Base-by-base conservation (phyloP, 1,140 invertebrate species). In the Aphidius gifuensis region DNA sequence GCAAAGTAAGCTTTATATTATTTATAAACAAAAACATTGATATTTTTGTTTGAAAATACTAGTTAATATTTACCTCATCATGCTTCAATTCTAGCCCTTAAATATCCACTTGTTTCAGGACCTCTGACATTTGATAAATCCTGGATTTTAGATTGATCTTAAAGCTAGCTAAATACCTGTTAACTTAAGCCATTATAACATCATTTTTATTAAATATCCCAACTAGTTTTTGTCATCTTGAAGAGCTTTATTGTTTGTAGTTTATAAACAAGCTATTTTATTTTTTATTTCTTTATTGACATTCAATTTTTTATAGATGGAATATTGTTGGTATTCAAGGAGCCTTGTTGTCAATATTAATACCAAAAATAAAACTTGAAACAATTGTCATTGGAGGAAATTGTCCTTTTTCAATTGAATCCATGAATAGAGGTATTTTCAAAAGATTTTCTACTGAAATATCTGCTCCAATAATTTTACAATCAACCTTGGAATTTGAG, bases 321-420 rank as follows among this genome's bases (percentile, higher is more conserved):
- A 88, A 90, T 74, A 79, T 91, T 63, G 68, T 94, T 48, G 94
- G 94, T 3, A 72, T 94, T 46, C 89, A 92, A 78, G 95, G 95
- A 46, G 85, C 90, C 7, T 75, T 96, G 38, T 73, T 96, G 51
- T 86, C 86, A 66, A 72, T 87, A 47, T 78, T 96, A 23, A 77
- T 96, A 55, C 71, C 84, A 62, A 86, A 88, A 21, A 85, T 97
- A 69, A 88, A 86, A 75, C 81, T 97, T 4, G 75, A 80, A 51
- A 84, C 85, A 42, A 84, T 94, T 56, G 86, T 88, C 54, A 86
- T 96, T 74, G 90, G 88, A 60, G 88, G 85, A 8, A 80, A 76
- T 21, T 84, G 85, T 65, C 87, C 88, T 46, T 92, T 84, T 76
- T 85, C 83, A 61, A 58, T 84, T 42, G 78, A 83, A 43, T 82